Evolutionary conservation across 2,888 invertebrate genomes (phyloP), one percentile per base, ranked within the genome.

Genomic region (Spialia ferax): DNA sequence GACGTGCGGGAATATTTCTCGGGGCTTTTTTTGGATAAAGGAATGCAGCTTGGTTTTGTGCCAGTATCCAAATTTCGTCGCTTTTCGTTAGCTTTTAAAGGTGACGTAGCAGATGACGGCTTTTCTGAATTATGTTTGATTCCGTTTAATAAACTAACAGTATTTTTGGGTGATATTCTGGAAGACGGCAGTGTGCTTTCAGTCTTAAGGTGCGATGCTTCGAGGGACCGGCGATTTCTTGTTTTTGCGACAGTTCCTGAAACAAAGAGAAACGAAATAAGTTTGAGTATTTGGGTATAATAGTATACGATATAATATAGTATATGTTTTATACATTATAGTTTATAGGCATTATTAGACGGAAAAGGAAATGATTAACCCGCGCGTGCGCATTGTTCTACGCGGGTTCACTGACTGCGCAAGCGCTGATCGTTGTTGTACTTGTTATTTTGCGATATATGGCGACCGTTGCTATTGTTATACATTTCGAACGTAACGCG

Each of bases 141-240:
- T 77, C 87, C 89, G 72, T 87, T 87, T 71, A 88, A 79, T 82
- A 87, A 82, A 80, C 86, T 88, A 78, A 84, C 80, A 81, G 85
- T 84, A 85, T 75, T 83, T 88, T 88, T 93, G 81, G 89, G 85
- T 80, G 92, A 87, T 83, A 86, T 74, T 88, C 85, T 92, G 88
- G 92, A 91, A 91, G 92, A 91, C 88, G 89, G 87, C 84, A 88
- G 85, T 87, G 85, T 82, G 78, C 79, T 88, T 84, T 92, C 93
- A 88, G 89, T 89, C 88, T 92, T 93, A 79, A 85, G 77, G 74
- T 85, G 86, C 79, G 86, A 76, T 83, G 84, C 78, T 87, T 93
- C 93, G 74, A 87, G 75, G 74, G 87, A 78, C 78, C 88, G 87
- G 71, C 92, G 89, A 77, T 76, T 83, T 84, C 80, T 89, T 68